Conservation (phyloP, 2,888 invertebrate genomes). For the Meliscaeva auricollis region DNA sequence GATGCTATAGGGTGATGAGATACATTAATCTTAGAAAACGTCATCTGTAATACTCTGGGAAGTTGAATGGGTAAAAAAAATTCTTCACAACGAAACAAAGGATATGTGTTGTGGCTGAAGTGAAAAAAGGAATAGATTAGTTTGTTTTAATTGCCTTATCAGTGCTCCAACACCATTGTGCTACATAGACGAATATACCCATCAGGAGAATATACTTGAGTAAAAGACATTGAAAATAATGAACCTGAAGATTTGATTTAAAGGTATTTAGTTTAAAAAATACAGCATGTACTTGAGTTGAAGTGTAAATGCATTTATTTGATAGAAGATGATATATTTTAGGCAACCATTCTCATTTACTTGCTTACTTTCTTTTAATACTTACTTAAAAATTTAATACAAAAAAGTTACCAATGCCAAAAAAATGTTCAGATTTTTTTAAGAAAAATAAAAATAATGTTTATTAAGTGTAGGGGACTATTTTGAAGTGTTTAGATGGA, state of each 20-base stretch:
- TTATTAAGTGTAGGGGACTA: no score
- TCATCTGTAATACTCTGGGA: conserved; percentile 43
- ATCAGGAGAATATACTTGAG: conserved; percentile 11
- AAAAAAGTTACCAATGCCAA: no score
- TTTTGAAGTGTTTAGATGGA: no score
- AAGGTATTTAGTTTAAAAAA: conserved; percentile 11
- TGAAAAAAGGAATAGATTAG: conserved; percentile 63
- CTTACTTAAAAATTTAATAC: no score
- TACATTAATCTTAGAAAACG: conserved; percentile 68
- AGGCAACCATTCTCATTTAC: no score
- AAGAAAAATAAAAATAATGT: no score
- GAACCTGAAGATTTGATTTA: conserved; percentile 36
- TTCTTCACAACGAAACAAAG: conserved; percentile 18
- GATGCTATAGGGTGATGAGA: conserved; percentile 61
- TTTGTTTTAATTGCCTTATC: conserved; percentile 60
- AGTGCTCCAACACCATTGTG: conserved; percentile 16
- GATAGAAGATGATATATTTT: no score
- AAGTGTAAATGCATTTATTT: neutral
- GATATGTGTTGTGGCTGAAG: conserved; percentile 47
- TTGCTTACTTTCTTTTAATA: no score
- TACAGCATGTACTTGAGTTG: neutral
- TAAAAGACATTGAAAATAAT: conserved; percentile 32
- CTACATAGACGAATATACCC: neutral
- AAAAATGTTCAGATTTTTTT: no score
- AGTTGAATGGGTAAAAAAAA: neutral